phyloP scores from a whole-genome alignment of 2,888 invertebrate genomes.

The Lasioglossum lativentre region DNA sequence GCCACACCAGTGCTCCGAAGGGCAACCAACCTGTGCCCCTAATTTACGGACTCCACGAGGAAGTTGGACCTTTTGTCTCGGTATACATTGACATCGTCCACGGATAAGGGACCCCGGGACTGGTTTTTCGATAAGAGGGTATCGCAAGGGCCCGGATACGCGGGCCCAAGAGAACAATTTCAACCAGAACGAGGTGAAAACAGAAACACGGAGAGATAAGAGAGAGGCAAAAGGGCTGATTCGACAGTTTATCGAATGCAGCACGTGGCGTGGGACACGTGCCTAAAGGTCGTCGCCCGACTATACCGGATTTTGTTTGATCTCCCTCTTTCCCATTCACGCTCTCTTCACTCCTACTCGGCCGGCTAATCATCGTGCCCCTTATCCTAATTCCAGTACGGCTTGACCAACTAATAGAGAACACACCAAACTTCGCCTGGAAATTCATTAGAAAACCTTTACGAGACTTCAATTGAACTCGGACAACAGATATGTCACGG shows the following conservation, averaged over 20 bases:
- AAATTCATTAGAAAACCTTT: conserved; percentile 15
- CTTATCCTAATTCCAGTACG: conserved; percentile 21
- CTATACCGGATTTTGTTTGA: conserved; percentile 73
- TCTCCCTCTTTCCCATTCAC: conserved; percentile 33
- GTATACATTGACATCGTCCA: not conserved
- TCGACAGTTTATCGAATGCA: conserved; percentile 68
- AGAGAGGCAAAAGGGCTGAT: conserved; percentile 44
- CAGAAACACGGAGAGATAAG: conserved; percentile 32
- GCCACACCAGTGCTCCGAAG: not conserved
- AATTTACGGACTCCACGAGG: not conserved
- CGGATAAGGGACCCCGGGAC: not conserved
- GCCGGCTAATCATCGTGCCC: not conserved
- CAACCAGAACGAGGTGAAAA: conserved; percentile 43
- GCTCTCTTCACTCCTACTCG: not conserved
- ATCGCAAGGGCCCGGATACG: not conserved
- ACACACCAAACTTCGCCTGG: conserved; percentile 6
- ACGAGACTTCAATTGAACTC: not conserved
- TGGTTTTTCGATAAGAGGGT: not conserved
- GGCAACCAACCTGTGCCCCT: not conserved
- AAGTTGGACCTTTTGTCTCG: not conserved
- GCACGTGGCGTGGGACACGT: conserved; percentile 75
- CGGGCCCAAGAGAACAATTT: conserved; percentile 26
- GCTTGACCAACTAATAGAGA: conserved; percentile 1
- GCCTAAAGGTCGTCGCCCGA: conserved; percentile 74
- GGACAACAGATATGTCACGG: not conserved